These are phyloP conservation scores for Pseudonaja textilis DNA, from an alignment of 2,113 vertebrate genomes.

Conservation along the genomic window DNA sequence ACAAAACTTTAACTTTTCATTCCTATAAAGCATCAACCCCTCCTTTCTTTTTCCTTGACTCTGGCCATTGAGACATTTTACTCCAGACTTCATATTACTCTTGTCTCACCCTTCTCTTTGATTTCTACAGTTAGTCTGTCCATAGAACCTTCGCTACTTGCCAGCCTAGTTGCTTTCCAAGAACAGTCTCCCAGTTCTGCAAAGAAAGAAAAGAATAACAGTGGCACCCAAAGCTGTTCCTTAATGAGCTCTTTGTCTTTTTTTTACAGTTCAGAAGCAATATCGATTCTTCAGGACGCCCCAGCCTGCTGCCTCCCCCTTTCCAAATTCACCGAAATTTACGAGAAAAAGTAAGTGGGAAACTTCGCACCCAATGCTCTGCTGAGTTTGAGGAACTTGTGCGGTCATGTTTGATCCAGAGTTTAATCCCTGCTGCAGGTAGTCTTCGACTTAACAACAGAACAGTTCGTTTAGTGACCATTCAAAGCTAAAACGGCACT, in stretches of 20 bases:
- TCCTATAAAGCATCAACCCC: too few species aligned
- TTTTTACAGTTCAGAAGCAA: constrained; percentile 80
- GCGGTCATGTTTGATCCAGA: not conserved
- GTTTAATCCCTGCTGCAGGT: not conserved
- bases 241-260: constrained; percentile 38
- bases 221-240: not conserved
- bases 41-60: too few species aligned
- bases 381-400: not conserved
- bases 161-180: not conserved
- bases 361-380: rapidly evolving
- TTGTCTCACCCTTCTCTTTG: too few species aligned
- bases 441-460: not conserved
- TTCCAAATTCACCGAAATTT: constrained; percentile 93
- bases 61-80: too few species aligned
- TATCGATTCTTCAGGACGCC: constrained; percentile 90
- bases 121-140: too few species aligned
- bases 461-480: too few species aligned
- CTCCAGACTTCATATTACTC: too few species aligned
- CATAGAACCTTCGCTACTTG: not conserved
- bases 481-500: too few species aligned
- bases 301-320: constrained; percentile 93
- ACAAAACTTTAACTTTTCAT: too few species aligned
- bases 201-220: not conserved
- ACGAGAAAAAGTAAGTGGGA: constrained; percentile 90
- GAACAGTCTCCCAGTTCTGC: not conserved